Evolutionary conservation across 2,797 vertebrate genomes (phyloP).

Genomic region (Ambastaia sidthimunki): DNA sequence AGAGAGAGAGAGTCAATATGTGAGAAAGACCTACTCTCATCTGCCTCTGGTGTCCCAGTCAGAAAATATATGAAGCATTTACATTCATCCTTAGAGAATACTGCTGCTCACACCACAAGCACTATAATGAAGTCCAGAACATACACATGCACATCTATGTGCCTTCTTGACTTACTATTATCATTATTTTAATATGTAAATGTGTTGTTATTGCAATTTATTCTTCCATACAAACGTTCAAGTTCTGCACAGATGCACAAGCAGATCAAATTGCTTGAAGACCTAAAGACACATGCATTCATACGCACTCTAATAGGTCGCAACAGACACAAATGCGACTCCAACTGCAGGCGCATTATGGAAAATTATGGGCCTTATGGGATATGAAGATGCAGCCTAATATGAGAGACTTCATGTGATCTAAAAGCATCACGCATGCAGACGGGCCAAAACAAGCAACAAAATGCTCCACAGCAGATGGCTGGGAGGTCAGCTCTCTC

Average conservation of each 20-base stretch:
- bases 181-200: background rate
- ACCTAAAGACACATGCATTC: background rate
- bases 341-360: slow-evolving; percentile 23
- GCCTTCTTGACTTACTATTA: background rate
- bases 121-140: background rate
- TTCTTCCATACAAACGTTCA: background rate
- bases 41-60: slow-evolving; percentile 5
- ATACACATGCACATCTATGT: background rate
- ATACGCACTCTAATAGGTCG: slow-evolving; percentile 5
- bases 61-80: slow-evolving; percentile 36
- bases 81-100: slow-evolving; percentile 1
- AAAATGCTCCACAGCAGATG: slow-evolving; percentile 2
- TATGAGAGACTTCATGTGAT: slow-evolving; percentile 4
- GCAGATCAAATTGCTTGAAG: background rate
- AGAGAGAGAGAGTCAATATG: background rate
- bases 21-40: slow-evolving; percentile 15
- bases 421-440: background rate
- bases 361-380: slow-evolving; percentile 33
- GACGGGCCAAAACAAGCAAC: slow-evolving; percentile 25
- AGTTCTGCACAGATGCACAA: background rate
- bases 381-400: slow-evolving; percentile 35
- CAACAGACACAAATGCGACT: slow-evolving; percentile 12
- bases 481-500: slow-evolving; percentile 9
- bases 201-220: background rate
- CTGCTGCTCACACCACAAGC: slow-evolving; percentile 8